Base-by-base conservation (phyloP, 2,888 invertebrate species). In the Eristalis pertinax region DNA sequence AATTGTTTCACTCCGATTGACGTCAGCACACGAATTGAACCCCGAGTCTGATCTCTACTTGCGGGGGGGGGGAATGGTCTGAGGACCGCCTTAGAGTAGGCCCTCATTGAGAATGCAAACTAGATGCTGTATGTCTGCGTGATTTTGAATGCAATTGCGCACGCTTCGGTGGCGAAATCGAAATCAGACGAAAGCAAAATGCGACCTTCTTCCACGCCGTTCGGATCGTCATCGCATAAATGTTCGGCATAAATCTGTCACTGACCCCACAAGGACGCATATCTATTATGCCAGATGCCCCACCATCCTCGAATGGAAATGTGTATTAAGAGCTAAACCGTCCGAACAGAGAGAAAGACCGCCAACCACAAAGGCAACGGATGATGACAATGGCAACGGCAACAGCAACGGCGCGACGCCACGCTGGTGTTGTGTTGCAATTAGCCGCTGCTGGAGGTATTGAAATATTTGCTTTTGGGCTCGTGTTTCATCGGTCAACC, bases 1-100 rank as follows among this genome's bases (percentile, higher is more conserved):
- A 79, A 62, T 67, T 73, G 64, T 29, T 32, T 43, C 64, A 43
- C 62, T 24, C 70, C 43, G 69, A 80, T 80, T 84, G 84, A 84
- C 84, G 84, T 84, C 84, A 84, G 67, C 80, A 22, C 63, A 35
- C 60, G 84, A 62, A 79, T 75, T 84, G 68, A 56, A 70, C 75
- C 69, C 58, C 5, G 65, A 43, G 43, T 73, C 65, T 62, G 50
- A 50, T 50, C 11, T 24, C 38, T 26, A 50, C 32, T 32, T 41
- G 0, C 60, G 10, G 35, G 4, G 56, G 50, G 1, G 50, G 50
- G 50, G 19, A 50, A 5, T 8, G 50, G 50, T 19, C n/a, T 7
- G 50, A 8, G 50, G 62, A 15, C 41, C 32, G 50, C 50, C 77
- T 64, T 56, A 63, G 67, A 60, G 41, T 8, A 22, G 43, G 41